Percentiles rank a stretch among this genome's conserved stretches.
Evolutionary conservation across 2,888 invertebrate genomes (phyloP).

Genomic region (Orthosia gracilis): DNA sequence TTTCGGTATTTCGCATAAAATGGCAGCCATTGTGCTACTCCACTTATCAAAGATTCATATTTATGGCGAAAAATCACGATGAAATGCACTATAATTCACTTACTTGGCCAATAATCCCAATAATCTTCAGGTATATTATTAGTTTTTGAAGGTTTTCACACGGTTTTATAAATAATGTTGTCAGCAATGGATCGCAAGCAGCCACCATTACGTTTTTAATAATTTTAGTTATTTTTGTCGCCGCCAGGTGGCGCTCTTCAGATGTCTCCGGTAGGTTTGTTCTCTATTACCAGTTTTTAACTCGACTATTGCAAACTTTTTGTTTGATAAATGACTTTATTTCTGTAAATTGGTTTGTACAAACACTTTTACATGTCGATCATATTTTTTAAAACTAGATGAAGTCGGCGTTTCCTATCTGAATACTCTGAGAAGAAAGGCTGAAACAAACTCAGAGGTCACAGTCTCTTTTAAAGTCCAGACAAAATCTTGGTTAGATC

Average conservation of each 20-base stretch:
- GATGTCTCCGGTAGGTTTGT: slow-evolving; percentile 55
- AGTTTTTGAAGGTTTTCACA: slow-evolving; percentile 83
- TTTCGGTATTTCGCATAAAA: slow-evolving; percentile 37
- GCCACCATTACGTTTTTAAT: slow-evolving; percentile 87
- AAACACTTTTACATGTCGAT: too few relatives aligned
- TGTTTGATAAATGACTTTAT: too few relatives aligned
- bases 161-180: slow-evolving; percentile 84
- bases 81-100: slow-evolving; percentile 43
- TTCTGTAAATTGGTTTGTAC: too few relatives aligned
- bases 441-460: too few relatives aligned
- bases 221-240: slow-evolving; percentile 44
- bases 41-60: slow-evolving; percentile 14
- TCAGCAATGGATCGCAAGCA: slow-evolving; percentile 88
- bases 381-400: too few relatives aligned
- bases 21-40: slow-evolving; percentile 70
- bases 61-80: slow-evolving; percentile 37
- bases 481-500: too few relatives aligned
- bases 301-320: slow-evolving; percentile 19
- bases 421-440: too few relatives aligned
- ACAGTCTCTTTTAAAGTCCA: too few relatives aligned
- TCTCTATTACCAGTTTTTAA: slow-evolving; percentile 18
- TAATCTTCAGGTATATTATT: slow-evolving; percentile 68
- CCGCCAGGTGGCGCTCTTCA: slow-evolving; percentile 55
- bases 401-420: too few relatives aligned
- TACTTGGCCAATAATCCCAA: slow-evolving; percentile 74